A percentile compares a stretch with the other conserved stretches of the same genome.
Conservation (phyloP, 2,888 invertebrate genomes). For the Yponomeuta evonymella region DNA sequence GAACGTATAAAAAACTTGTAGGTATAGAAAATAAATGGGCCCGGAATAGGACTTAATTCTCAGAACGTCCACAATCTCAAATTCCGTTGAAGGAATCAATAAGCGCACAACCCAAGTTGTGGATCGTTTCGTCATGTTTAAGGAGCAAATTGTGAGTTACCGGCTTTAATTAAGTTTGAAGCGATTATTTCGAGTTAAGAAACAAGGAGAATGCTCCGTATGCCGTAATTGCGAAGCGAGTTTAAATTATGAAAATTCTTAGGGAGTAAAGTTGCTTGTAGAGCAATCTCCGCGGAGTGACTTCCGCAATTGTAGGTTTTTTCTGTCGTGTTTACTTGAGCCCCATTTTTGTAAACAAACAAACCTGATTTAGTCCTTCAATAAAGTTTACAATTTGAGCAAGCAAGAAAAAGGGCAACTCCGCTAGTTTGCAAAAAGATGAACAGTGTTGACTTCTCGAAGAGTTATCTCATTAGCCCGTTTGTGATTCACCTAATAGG, state of each 20-base stretch:
- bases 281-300: not conserved
- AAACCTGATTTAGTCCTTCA: not conserved
- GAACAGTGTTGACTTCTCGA: not conserved
- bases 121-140: slow-evolving; percentile 5
- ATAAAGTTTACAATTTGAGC: not conserved
- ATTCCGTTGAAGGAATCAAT: slow-evolving; percentile 23
- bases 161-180: slow-evolving; percentile 13
- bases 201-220: slow-evolving; percentile 10
- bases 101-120: not conserved
- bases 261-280: not conserved
- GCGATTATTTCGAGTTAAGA: slow-evolving; percentile 16
- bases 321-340: not conserved
- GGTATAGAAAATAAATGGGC: slow-evolving; percentile 28
- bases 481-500: not conserved
- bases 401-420: too few relatives aligned
- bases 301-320: slow-evolving; percentile 7
- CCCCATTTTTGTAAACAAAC: not conserved
- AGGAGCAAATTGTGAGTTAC: slow-evolving; percentile 1
- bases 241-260: slow-evolving; percentile 16
- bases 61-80: slow-evolving; percentile 32
- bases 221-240: slow-evolving; percentile 11
- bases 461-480: not conserved
- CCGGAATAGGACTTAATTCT: slow-evolving; percentile 28
- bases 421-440: too few relatives aligned
- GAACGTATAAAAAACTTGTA: slow-evolving; percentile 31